phyloP scores from a whole-genome alignment of 2,113 vertebrate genomes.

The Ptychochromis oligacanthus region DNA sequence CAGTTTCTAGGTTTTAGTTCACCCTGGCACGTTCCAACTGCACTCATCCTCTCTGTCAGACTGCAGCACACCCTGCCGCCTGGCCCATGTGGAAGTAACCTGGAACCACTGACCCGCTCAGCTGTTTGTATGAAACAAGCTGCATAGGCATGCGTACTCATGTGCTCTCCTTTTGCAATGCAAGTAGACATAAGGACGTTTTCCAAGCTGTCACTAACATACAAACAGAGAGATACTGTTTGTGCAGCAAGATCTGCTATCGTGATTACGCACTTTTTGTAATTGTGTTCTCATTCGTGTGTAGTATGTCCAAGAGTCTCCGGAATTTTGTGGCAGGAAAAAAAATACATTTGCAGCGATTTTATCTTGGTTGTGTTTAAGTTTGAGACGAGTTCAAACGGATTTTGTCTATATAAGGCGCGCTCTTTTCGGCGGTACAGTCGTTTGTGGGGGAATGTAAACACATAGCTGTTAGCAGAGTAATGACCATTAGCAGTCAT shows the following conservation, averaged over 20 bases:
- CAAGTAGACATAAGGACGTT: conserved; percentile 13
- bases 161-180: conserved; percentile 8
- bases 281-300: conserved; percentile 11
- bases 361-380: conserved; percentile 19
- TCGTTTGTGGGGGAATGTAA: conserved; percentile 68
- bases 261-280: background rate
- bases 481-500: conserved; percentile 47
- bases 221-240: conserved; percentile 17
- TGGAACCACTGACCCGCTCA: conserved; percentile 21
- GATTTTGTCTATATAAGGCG: conserved; percentile 65
- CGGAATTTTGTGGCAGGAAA: conserved; percentile 7
- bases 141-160: background rate
- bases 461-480: conserved; percentile 56
- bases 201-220: conserved; percentile 17
- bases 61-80: background rate
- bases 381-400: conserved; percentile 34
- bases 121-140: conserved; percentile 12
- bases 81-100: conserved; percentile 35
- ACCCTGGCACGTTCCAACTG: conserved; percentile 22
- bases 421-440: conserved; percentile 17
- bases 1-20: conserved; percentile 22
- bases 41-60: conserved; percentile 8
- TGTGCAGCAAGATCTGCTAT: background rate
- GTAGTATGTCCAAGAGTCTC: background rate
- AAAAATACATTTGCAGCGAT: conserved; percentile 18